Conservation (phyloP, 2,888 invertebrate species). For the Thumatha senex region DNA sequence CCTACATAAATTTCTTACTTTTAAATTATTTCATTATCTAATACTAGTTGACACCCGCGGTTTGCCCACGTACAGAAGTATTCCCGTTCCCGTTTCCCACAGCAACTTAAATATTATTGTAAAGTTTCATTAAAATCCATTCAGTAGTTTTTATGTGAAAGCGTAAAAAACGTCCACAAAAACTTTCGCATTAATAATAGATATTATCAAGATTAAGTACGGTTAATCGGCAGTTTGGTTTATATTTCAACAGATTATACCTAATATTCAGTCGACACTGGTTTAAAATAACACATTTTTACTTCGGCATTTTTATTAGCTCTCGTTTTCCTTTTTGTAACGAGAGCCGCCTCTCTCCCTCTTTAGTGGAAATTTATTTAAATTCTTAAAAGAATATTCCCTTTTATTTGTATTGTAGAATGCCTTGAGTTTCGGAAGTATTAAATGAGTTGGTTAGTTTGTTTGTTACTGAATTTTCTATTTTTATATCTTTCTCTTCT, state of each 20-base stretch:
- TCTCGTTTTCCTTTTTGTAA: slow-evolving; percentile 70
- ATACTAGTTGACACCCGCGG: too few relatives aligned
- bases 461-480: slow-evolving; percentile 24
- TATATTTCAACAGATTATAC: slow-evolving; percentile 1
- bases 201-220: too few relatives aligned
- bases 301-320: slow-evolving; percentile 72
- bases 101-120: too few relatives aligned
- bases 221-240: neutral
- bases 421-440: slow-evolving; percentile 54
- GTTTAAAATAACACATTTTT: slow-evolving; percentile 63
- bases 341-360: slow-evolving; percentile 59
- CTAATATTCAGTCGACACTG: slow-evolving; percentile 62
- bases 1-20: too few relatives aligned
- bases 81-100: too few relatives aligned
- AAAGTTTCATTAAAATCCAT: too few relatives aligned
- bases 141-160: too few relatives aligned
- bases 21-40: neutral
- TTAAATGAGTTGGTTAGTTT: slow-evolving; percentile 63
- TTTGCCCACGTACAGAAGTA: too few relatives aligned
- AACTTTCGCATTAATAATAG: too few relatives aligned
- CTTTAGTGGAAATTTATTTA: slow-evolving; percentile 74
- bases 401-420: slow-evolving; percentile 55
- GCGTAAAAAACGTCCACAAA: too few relatives aligned
- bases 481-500: slow-evolving; percentile 12
- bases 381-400: slow-evolving; percentile 72